phyloP scores from a whole-genome alignment of 2,888 invertebrate species.

The Acholoe squamosa region DNA sequence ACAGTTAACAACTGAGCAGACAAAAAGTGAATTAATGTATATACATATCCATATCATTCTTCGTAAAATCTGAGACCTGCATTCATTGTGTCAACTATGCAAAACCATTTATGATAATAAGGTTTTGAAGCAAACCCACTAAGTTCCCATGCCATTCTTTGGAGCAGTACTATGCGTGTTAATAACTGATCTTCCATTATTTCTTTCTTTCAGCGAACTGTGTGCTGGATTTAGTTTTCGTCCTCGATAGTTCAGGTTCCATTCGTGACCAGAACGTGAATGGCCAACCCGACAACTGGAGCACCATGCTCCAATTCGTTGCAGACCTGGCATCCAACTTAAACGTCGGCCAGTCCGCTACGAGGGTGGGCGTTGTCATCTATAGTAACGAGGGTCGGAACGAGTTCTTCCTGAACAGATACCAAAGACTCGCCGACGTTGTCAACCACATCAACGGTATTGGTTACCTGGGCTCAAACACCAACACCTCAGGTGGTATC shows the following conservation, averaged over 20 bases:
- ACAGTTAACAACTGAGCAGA: not conserved
- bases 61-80: no score
- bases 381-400: constrained; percentile 38
- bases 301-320: constrained; percentile 7
- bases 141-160: not conserved
- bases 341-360: not conserved
- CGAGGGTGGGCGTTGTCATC: constrained; percentile 20
- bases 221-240: constrained; percentile 41
- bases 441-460: not conserved
- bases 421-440: not conserved
- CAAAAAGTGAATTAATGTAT: not conserved
- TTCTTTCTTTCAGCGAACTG: not conserved
- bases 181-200: not conserved
- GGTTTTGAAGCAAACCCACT: not conserved
- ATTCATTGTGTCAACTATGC: not conserved
- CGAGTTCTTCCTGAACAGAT: constrained; percentile 53
- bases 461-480: constrained; percentile 60
- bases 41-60: not conserved
- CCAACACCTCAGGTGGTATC: constrained; percentile 63
- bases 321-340: not conserved
- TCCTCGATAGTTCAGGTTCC: constrained; percentile 34
- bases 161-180: not conserved
- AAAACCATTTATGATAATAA: not conserved
- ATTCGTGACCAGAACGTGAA: constrained; percentile 52
- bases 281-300: constrained; percentile 39